Percentiles rank a stretch among this genome's conserved stretches.
phyloP scores from a whole-genome alignment of 1,140 invertebrate genomes.

The Dolichoris vasculosae region DNA sequence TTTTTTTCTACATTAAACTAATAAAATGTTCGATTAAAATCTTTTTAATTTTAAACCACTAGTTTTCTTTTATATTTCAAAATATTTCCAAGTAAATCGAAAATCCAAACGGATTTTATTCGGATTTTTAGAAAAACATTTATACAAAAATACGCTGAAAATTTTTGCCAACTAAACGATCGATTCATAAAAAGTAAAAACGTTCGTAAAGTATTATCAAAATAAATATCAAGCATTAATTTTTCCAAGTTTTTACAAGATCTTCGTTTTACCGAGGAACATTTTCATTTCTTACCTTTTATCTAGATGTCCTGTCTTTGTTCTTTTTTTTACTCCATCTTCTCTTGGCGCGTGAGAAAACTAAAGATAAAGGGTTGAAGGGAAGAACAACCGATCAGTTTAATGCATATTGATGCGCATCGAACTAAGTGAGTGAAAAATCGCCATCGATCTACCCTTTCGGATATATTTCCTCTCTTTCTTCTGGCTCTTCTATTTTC shows the following conservation, averaged over 20 bases:
- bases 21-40: too few relatives aligned
- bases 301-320: conserved; percentile 11
- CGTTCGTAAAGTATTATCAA: background rate
- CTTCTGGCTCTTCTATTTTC: conserved; percentile 15
- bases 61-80: too few relatives aligned
- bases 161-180: too few relatives aligned
- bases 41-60: too few relatives aligned
- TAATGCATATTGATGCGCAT: conserved; percentile 75
- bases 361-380: conserved; percentile 61
- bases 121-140: too few relatives aligned
- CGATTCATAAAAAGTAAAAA: background rate
- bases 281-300: conserved; percentile 37
- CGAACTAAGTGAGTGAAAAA: conserved; percentile 74
- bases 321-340: conserved; percentile 42
- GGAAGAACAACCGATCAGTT: conserved; percentile 70
- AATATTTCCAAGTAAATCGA: too few relatives aligned
- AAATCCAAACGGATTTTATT: too few relatives aligned
- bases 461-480: conserved; percentile 21
- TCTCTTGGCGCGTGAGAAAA: conserved; percentile 45
- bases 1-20: too few relatives aligned
- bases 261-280: background rate
- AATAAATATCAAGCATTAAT: background rate
- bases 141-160: too few relatives aligned
- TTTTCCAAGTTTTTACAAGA: background rate
- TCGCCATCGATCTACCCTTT: conserved; percentile 71